Conservation (phyloP, 2,113 vertebrate species). For the Gnathonemus longibarbis region DNA sequence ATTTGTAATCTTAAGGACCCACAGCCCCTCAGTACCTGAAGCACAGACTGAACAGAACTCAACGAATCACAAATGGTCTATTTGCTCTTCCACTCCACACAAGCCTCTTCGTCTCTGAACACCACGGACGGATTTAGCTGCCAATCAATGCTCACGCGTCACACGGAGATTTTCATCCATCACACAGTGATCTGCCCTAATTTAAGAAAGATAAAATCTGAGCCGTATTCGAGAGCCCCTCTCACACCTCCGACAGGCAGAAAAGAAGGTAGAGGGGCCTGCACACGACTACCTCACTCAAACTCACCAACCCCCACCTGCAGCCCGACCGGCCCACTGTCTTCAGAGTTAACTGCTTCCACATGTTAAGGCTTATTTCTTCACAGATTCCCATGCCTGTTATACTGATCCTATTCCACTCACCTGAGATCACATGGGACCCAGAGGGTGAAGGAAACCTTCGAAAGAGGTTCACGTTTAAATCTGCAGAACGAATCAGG, state of each 20-base stretch:
- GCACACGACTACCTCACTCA: neutral
- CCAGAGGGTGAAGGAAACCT: neutral
- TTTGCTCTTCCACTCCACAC: neutral
- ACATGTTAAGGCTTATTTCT: conserved; percentile 1
- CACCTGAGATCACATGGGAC: conserved; percentile 4
- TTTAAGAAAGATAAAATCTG: neutral
- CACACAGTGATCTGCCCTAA: neutral
- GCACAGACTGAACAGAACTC: neutral
- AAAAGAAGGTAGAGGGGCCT: neutral
- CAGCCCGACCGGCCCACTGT: neutral
- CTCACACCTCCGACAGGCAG: neutral
- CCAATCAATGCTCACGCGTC: neutral
- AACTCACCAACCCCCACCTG: conserved; percentile 11
- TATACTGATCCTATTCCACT: neutral
- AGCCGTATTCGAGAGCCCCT: neutral
- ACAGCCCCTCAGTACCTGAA: neutral
- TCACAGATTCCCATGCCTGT: neutral
- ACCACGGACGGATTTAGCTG: neutral
- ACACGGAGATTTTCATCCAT: neutral
- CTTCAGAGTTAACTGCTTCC: neutral
- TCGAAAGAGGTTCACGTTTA: neutral
- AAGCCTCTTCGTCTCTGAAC: neutral
- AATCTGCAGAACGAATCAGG: neutral
- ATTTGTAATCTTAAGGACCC: neutral
- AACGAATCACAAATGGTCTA: neutral